Evolutionary conservation across 2,888 invertebrate species (phyloP).

Genomic region (Phoenoteleia sp.): DNA sequence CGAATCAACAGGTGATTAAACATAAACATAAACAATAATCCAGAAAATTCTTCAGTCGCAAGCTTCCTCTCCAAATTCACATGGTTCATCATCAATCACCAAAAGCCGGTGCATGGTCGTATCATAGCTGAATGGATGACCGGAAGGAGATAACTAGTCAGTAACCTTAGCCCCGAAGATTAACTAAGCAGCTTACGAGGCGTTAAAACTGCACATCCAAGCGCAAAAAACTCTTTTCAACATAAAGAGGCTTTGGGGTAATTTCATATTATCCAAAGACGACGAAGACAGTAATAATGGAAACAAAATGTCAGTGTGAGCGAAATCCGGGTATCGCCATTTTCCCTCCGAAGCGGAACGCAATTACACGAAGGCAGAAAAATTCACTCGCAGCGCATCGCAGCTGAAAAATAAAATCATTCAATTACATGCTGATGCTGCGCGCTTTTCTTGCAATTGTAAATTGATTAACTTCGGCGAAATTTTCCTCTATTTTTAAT

Average conservation of each 20-base stretch:
- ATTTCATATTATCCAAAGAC: constrained; percentile 51
- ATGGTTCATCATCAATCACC: too few species aligned
- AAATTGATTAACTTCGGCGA: too few species aligned
- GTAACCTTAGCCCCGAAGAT: constrained; percentile 64
- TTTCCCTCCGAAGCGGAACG: not conserved
- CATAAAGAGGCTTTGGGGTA: constrained; percentile 51
- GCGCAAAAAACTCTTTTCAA: constrained; percentile 55
- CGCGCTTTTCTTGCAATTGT: too few species aligned
- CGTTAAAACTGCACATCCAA: constrained; percentile 68
- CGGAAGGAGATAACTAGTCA: constrained; percentile 44
- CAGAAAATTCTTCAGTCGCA: too few species aligned
- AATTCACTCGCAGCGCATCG: not conserved
- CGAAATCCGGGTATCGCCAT: not conserved
- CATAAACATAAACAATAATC: constrained; percentile 32
- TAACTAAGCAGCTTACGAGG: constrained; percentile 71
- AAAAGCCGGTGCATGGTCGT: too few species aligned
- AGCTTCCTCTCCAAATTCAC: too few species aligned
- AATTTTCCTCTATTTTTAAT: too few species aligned
- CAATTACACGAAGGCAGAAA: not conserved
- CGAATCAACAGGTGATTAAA: constrained; percentile 57
- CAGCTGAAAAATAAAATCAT: too few species aligned
- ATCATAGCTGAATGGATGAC: constrained; percentile 45
- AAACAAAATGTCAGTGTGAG: constrained; percentile 7
- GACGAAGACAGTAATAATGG: constrained; percentile 20
- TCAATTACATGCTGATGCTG: too few species aligned